Evolutionary conservation across 2,797 vertebrate genomes (phyloP), one percentile per base, ranked within the genome.

Genomic region (Neoniphon sammara): DNA sequence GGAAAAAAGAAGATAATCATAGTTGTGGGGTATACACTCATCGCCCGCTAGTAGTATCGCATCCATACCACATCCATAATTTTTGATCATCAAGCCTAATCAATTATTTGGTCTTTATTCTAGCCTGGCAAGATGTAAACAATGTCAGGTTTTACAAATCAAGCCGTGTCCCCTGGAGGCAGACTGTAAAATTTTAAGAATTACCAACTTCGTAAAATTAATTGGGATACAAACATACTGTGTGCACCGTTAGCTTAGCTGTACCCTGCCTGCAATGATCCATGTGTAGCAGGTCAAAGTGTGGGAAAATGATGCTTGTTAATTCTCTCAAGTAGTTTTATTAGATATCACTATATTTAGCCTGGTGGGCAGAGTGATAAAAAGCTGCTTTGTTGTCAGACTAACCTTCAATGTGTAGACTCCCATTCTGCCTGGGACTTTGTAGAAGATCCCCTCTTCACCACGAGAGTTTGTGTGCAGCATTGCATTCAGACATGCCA

Each of bases 401-500:
- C 84, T 31, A 78, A 98, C 98, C 97, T 99, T 99, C 68, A 99
- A 90, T 1, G 97, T 99, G 91, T 99, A 99, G 67, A 99, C 98
- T 55, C 98, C 98, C 98, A 99, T 99, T 68, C 97, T 93, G 68
- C 98, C 98, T 0, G 98, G 98, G 44, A 99, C 97, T 92, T 99
- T 99, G 88, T 99, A 99, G 95, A 99, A 99, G 89, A 99, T 99
- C 23, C 98, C 97, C 86, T 99, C 97, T 65, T 98, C 96, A 1
- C 98, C 97, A 1, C 98, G 94, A 76, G 98, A 99, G 91, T 99
- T 99, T 52, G 97, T 99, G 88, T 99, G 98, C 34, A 99, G 91
- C 98, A 99, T 99, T 23, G 98, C 98, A 84, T 99, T 99, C 80
- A 99, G 95, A 92, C 98, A 99, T 34, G 98, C 98, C 76, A 99